Evolutionary conservation across 2,113 vertebrate genomes (phyloP), one percentile per base, ranked within the genome.

Genomic region (Heterocephalus glaber): DNA sequence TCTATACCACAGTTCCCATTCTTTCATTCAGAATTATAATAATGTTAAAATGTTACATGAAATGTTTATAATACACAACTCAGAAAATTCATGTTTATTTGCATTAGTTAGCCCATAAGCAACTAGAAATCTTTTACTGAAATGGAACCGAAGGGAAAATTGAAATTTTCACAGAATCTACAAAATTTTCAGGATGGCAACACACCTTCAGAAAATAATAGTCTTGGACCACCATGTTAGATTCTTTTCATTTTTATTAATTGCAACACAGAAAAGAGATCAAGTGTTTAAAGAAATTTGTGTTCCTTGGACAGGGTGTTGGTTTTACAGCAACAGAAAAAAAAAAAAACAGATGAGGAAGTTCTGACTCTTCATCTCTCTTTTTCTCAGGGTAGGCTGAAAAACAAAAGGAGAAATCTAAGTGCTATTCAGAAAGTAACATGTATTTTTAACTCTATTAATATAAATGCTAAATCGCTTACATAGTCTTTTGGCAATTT

Each of bases 181-280:
- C 9, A 54, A 61, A 61, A 93, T 44, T 65, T 79, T 93, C 79
- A 92, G 33, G 56, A 61, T 79, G 22, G 47, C 44, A 76, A 61
- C 30, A 85, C n/a, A 20, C 19, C 28, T 85, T 86, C 44, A 5
- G 47, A 49, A 96, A 95, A 97, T 72, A 97, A 95, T 5, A 88
- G 49, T 77, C n/a, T n/a, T 8, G 20, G 22, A 70, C 85, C 60
- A 86, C 9, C 4, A 52, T 17, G 4, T 81, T 66, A 61, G 8
- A 54, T 85, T 96, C 14, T 96, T 96, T 94, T 86, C 22, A 94
- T 94, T 90, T 92, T 98, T 96, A 96, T 96, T 97, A 92, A 86
- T 96, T 97, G 16, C 13, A 89, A 26, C 38, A 96, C 41, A 96
- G 79, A 72, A 90, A 94, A 79, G 47, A 88, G 30, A 49, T 33